phyloP scores from a whole-genome alignment of 2,888 invertebrate genomes.

The Drosophila antonietae region DNA sequence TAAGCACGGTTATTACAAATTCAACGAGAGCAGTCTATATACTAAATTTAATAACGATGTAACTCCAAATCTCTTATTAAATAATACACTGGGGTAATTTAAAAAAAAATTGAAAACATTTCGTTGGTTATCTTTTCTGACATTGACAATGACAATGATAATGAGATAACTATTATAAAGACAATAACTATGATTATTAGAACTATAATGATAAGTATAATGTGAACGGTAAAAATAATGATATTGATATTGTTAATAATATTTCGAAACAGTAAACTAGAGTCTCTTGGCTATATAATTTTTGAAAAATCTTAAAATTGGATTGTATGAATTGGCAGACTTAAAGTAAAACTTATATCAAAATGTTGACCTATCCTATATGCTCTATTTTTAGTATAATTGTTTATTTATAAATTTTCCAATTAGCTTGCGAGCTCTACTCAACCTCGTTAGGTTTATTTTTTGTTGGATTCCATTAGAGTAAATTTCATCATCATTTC shows the following conservation, averaged over 20 bases:
- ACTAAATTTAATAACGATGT: slow-evolving; percentile 10
- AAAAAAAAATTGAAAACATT: neutral
- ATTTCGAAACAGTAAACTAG: too few species aligned
- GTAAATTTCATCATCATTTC: slow-evolving; percentile 9
- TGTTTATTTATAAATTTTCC: neutral
- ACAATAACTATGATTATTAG: neutral
- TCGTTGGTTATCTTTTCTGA: neutral
- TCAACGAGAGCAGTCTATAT: slow-evolving; percentile 1
- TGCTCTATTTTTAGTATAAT: neutral
- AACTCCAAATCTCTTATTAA: slow-evolving; percentile 7
- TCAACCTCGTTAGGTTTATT: neutral
- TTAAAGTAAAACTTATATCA: too few species aligned
- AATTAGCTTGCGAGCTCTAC: too few species aligned
- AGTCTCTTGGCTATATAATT: too few species aligned
- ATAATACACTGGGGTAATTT: neutral
- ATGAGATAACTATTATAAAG: neutral
- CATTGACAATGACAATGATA: neutral
- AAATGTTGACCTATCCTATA: neutral
- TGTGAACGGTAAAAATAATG: too few species aligned
- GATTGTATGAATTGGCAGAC: too few species aligned
- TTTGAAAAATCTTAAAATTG: too few species aligned
- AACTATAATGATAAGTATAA: neutral
- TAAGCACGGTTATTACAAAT: too few species aligned
- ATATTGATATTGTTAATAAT: too few species aligned
- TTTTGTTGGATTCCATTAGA: slow-evolving; percentile 4